Evolutionary conservation across 2,113 vertebrate species (phyloP).

Genomic region (Capra hircus): DNA sequence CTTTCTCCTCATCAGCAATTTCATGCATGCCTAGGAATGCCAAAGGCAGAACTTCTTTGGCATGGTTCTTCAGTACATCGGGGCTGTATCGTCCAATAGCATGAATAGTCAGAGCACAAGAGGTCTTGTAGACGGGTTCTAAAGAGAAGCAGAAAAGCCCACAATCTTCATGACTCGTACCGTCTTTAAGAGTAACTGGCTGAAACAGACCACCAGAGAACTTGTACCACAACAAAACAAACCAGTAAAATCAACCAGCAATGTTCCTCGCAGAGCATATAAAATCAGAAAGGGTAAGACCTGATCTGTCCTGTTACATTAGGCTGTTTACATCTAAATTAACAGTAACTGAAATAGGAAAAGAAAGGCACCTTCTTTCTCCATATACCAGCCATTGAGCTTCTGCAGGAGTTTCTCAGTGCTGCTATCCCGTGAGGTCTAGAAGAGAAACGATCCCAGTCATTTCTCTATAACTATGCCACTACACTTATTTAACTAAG

Average conservation of each 20-base stretch:
- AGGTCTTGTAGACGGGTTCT: conserved; percentile 91
- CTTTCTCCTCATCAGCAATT: conserved; percentile 89
- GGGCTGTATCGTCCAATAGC: conserved; percentile 96
- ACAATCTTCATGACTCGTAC: not conserved
- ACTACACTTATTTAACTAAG: conserved; percentile 21
- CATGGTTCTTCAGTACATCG: conserved; percentile 93
- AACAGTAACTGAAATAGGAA: not conserved
- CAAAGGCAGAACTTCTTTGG: conserved; percentile 89
- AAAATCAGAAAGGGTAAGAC: not conserved
- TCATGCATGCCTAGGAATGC: conserved; percentile 99
- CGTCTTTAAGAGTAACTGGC: not conserved
- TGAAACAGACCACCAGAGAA: not conserved
- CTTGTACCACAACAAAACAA: not conserved
- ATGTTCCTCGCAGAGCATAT: not conserved
- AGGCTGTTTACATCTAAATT: not conserved
- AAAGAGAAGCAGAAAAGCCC: conserved; percentile 11
- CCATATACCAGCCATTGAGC: conserved; percentile 94
- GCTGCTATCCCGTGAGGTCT: conserved; percentile 95
- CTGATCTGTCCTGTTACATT: not conserved
- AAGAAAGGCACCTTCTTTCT: conserved; percentile 91
- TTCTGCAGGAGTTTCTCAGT: conserved; percentile 95
- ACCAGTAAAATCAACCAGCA: not conserved
- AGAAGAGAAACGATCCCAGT: conserved; percentile 41
- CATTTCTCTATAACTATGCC: conserved; percentile 19
- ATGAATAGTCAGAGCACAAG: conserved; percentile 90